Evolutionary conservation across 2,113 vertebrate species (phyloP).

Genomic region (Pelobates fuscus): DNA sequence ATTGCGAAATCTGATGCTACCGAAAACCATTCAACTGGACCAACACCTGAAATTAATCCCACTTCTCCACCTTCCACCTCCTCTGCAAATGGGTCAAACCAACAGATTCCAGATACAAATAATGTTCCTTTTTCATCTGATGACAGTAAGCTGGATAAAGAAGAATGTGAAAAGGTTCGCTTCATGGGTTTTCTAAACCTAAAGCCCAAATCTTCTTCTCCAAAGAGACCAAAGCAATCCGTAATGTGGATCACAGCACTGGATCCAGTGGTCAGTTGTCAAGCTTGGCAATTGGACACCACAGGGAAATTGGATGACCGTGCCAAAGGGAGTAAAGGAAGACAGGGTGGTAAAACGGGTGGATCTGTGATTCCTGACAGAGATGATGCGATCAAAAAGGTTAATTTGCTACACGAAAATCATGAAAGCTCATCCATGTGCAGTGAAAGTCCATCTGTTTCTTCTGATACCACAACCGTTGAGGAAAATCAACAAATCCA

Average conservation of each 20-base stretch:
- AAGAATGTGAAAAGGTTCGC: slow-evolving; percentile 56
- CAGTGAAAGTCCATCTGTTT: slow-evolving; percentile 62
- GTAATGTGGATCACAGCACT: slow-evolving; percentile 83
- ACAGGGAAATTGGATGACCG: slow-evolving; percentile 89
- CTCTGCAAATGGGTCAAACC: not conserved
- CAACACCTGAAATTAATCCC: no score
- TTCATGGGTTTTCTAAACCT: slow-evolving; percentile 78
- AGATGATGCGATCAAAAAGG: no score
- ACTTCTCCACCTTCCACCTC: slow-evolving; percentile 41
- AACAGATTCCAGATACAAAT: not conserved
- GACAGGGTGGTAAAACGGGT: no score
- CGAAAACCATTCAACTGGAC: no score
- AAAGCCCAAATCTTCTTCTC: slow-evolving; percentile 55
- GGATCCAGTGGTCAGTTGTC: slow-evolving; percentile 91
- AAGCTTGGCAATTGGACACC: slow-evolving; percentile 95
- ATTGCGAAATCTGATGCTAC: slow-evolving; percentile 70
- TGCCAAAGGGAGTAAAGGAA: slow-evolving; percentile 78
- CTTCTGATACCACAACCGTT: slow-evolving; percentile 55
- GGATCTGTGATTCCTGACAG: no score
- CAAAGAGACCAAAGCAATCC: slow-evolving; percentile 57
- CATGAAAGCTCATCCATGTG: slow-evolving; percentile 60
- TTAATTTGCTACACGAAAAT: no score
- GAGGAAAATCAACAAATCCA: slow-evolving; percentile 68
- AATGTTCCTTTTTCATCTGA: slow-evolving; percentile 28
- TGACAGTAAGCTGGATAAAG: no score